Evolutionary conservation across 2,888 invertebrate genomes (phyloP), one percentile per base, ranked within the genome.

Genomic region (Noctua janthina): DNA sequence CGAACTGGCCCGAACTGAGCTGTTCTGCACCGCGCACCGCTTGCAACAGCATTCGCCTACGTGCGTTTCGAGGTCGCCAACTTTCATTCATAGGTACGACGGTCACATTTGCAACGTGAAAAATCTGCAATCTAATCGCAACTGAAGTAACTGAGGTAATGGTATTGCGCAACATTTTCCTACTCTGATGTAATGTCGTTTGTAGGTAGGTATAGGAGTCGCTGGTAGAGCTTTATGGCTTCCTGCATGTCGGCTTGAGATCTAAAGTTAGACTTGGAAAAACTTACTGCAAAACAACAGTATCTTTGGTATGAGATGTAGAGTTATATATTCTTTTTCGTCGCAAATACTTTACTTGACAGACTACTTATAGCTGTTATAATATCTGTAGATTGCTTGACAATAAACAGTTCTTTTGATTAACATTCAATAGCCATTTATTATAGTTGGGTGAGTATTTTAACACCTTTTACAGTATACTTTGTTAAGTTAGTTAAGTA

Each of bases 1-100:
- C 49, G 86, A 83, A 39, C 81, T 69, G 74, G 77, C 76, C 39
- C 39, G 84, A 82, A 39, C 82, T 64, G 79, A 78, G 87, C 72
- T 85, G 85, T 81, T 89, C 84, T 87, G 87, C 84, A 84, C 69
- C 81, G 90, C 87, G 85, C 84, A 84, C 70, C 80, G 90, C 87
- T 96, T 96, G 95, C 96, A 95, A 94, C 95, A 96, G 93, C 91
- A 90, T 85, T 93, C 96, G 94, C 97, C 97, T 95, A 96, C 96
- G 95, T 93, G 84, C 80, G 81, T 73, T 87, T 92, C 95, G 96
- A 97, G 97, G 97, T 95, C 97, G 94, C 93, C 96, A 95, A 96
- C 97, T 96, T 97, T 96, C 97, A 96, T 97, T 96, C 96, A 96
- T 95, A 93, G 92, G 83, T 49, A 89, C 90, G 87, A 86, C 88